phyloP scores from a whole-genome alignment of 2,888 invertebrate genomes.

The Molorchus minor region DNA sequence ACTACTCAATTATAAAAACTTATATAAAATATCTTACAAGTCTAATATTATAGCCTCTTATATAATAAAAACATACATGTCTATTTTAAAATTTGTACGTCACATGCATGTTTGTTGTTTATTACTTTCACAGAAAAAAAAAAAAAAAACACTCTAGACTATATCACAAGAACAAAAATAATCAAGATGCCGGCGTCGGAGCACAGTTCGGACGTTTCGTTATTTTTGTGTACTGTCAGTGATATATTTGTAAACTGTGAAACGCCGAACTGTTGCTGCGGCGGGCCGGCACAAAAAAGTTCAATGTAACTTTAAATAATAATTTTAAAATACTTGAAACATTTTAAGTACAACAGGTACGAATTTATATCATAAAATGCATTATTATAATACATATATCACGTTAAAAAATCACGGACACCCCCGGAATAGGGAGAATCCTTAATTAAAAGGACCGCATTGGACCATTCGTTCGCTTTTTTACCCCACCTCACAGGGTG shows the following conservation, averaged over 20 bases:
- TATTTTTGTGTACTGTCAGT: conserved; percentile 18
- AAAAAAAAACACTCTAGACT: conserved; percentile 38
- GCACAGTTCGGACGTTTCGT: neutral
- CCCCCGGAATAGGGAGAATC: conserved; percentile 31
- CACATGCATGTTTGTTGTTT: conserved; percentile 44
- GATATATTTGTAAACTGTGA: conserved; percentile 5
- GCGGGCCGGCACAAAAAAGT: conserved; percentile 14
- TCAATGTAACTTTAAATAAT: conserved; percentile 38
- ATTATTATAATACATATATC: conserved; percentile 54
- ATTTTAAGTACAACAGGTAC: conserved; percentile 56
- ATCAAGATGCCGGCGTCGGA: conserved; percentile 19
- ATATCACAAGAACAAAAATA: conserved; percentile 43
- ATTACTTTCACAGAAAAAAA: conserved; percentile 40
- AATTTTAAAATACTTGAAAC: conserved; percentile 47
- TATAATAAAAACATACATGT: conserved; percentile 45
- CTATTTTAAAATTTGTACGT: conserved; percentile 48
- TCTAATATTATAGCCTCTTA: conserved; percentile 50
- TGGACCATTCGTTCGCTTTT: conserved; percentile 42
- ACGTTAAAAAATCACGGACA: conserved; percentile 46
- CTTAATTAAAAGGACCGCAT: conserved; percentile 35
- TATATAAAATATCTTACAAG: conserved; percentile 48
- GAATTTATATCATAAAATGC: conserved; percentile 50
- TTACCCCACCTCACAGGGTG: no score
- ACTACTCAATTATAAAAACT: conserved; percentile 45
- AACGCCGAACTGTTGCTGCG: neutral